Evolutionary conservation across 2,797 vertebrate species (phyloP), one percentile per base, ranked within the genome.

Genomic region (Galaxias olidus): DNA sequence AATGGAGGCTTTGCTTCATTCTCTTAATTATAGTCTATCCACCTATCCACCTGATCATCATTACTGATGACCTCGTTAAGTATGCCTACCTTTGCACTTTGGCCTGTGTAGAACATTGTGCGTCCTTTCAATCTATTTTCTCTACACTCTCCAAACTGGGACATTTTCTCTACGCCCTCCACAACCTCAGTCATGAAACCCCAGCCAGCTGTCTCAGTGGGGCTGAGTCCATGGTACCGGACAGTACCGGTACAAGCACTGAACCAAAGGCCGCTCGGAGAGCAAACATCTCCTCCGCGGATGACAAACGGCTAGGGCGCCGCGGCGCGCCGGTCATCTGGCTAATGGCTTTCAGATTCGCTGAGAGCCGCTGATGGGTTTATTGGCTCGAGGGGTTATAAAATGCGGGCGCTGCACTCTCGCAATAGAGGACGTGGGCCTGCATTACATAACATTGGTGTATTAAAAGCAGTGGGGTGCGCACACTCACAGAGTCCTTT

Each of bases 401-500:
- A 69, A 40, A 78, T 45, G 51, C 57, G 74, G 78, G 67, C 58
- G 71, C 64, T 52, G 74, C 76, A 81, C 78, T 86, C 72, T 82
- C 81, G 74, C 46, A 79, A 72, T 66, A 60, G 73, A 74, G 78
- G 75, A 83, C 56, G 59, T 63, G 70, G 48, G 68, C 52, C 59
- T 70, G 50, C 59, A 72, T 81, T 84, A 79, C 75, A 80, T 76
- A 86, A 84, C 71, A 6, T 30, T 59, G 20, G 13, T 54, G 63
- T 71, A 83, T 80, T 68, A 83, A 63, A 83, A 60, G 71, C 74
- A 78, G 41, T 20, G 77, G 73, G 74, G 80, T 60, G 79, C 60
- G 63, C 60, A 78, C n/a, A n/a, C n/a, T n/a, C n/a, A n/a, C n/a
- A n/a, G n/a, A n/a, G n/a, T n/a, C n/a, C n/a, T n/a, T n/a, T n/a